Percentiles rank a stretch among this genome's conserved stretches.
Evolutionary conservation across 2,113 vertebrate genomes (phyloP).

Genomic region (Eidolon helvum): DNA sequence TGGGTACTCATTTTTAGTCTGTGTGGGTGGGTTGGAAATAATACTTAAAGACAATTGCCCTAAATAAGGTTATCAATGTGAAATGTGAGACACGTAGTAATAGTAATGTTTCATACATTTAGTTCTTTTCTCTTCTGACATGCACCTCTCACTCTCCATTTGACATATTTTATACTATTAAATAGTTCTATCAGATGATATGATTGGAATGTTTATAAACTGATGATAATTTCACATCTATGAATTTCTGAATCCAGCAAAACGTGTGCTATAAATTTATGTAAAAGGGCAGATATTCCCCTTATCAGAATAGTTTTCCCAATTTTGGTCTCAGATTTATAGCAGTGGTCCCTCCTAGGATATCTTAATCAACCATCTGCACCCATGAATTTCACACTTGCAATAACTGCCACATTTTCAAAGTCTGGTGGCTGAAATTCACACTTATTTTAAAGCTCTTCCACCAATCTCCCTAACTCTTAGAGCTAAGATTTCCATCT

Average conservation of each 20-base stretch:
- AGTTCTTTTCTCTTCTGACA: background rate
- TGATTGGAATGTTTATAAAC: background rate
- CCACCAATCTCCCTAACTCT: slow-evolving; percentile 73
- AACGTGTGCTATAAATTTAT: slow-evolving; percentile 53
- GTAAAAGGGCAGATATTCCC: slow-evolving; percentile 49
- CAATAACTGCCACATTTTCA: slow-evolving; percentile 67
- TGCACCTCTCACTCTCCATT: background rate
- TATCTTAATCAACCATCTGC: slow-evolving; percentile 71
- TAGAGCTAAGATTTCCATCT: slow-evolving; percentile 80
- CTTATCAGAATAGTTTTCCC: slow-evolving; percentile 48
- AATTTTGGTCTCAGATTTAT: slow-evolving; percentile 50
- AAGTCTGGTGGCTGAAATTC: slow-evolving; percentile 74
- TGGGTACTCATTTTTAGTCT: background rate
- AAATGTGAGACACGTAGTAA: background rate
- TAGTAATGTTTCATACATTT: background rate
- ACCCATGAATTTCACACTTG: slow-evolving; percentile 70
- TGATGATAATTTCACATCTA: slow-evolving; percentile 61
- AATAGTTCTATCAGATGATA: background rate
- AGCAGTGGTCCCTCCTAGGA: slow-evolving; percentile 46
- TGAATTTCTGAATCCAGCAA: slow-evolving; percentile 48
- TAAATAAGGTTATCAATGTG: background rate
- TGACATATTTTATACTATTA: background rate
- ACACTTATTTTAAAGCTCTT: slow-evolving; percentile 73
- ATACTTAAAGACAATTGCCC: background rate
- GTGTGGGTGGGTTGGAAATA: background rate